Conservation (phyloP, 1,140 invertebrate genomes). For the Drosophila tristis region DNA sequence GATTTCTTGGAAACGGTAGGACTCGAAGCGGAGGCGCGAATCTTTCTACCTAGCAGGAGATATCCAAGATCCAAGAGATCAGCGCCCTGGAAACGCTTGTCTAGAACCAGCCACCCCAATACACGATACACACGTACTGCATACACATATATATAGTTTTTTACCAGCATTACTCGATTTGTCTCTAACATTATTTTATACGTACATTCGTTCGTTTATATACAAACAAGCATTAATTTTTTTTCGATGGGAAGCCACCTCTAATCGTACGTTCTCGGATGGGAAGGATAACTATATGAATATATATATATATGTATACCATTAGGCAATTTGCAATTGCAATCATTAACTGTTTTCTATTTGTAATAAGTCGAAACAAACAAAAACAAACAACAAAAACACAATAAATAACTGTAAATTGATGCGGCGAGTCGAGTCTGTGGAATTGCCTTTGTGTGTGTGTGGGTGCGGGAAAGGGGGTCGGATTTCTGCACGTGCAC, state of each 20-base stretch:
- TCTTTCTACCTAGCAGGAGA: too few species aligned
- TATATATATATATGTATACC: constrained; percentile 29
- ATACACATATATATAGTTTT: constrained; percentile 20
- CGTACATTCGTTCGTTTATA: constrained; percentile 11
- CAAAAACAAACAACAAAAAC: constrained; percentile 32
- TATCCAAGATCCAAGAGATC: too few species aligned
- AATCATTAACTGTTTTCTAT: constrained; percentile 79
- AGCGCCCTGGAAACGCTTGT: neutral
- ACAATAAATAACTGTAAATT: constrained; percentile 51
- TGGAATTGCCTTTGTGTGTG: neutral
- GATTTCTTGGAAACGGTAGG: too few species aligned
- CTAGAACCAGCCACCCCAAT: neutral
- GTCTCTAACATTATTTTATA: constrained; percentile 48
- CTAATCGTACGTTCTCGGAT: constrained; percentile 25
- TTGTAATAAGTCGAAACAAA: constrained; percentile 67
- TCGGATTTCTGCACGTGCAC: too few species aligned
- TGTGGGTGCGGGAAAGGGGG: neutral
- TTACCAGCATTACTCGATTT: constrained; percentile 24
- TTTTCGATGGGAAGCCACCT: constrained; percentile 27
- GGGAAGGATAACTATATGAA: constrained; percentile 17
- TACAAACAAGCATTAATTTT: neutral
- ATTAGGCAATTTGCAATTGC: constrained; percentile 52
- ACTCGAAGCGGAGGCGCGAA: too few species aligned
- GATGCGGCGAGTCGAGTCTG: neutral
- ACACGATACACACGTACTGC: too few species aligned